Percentiles rank a stretch among this genome's conserved stretches.
phyloP scores from a whole-genome alignment of 1,140 invertebrate genomes.

The Macrotrachela quadricornifera region DNA sequence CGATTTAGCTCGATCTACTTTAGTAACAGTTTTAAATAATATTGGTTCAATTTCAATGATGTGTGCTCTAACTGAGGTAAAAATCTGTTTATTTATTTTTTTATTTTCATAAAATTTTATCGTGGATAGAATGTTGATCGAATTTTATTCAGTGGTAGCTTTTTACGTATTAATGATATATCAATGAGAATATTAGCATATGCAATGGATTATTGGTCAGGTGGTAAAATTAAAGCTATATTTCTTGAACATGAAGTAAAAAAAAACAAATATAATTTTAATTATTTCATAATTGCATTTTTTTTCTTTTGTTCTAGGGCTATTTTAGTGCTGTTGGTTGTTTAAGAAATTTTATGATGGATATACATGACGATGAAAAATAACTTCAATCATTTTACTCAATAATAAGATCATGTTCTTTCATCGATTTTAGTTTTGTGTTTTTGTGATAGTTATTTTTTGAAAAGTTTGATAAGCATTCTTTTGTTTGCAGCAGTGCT shows the following conservation, averaged over 20 bases:
- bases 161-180: slow-evolving; percentile 82
- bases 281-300: not conserved
- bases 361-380: not conserved
- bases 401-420: no score
- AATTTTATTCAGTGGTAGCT: slow-evolving; percentile 93
- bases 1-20: slow-evolving; percentile 75
- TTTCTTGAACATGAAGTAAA: slow-evolving; percentile 81
- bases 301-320: not conserved
- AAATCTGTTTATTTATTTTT: not conserved
- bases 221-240: slow-evolving; percentile 74
- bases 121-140: slow-evolving; percentile 37
- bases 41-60: slow-evolving; percentile 91
- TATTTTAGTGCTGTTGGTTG: slow-evolving; percentile 9
- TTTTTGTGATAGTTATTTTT: no score
- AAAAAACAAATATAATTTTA: not conserved
- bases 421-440: no score
- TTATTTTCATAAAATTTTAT: not conserved
- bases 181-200: slow-evolving; percentile 87
- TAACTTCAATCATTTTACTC: no score
- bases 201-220: slow-evolving; percentile 97
- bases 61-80: slow-evolving; percentile 73
- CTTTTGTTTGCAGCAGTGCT: no score
- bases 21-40: slow-evolving; percentile 95
- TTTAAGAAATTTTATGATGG: slow-evolving; percentile 4
- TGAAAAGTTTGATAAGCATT: no score